A percentile compares a stretch with the other conserved stretches of the same genome.
Evolutionary conservation across 2,888 invertebrate genomes (phyloP).

Genomic region (Phalera bucephala): DNA sequence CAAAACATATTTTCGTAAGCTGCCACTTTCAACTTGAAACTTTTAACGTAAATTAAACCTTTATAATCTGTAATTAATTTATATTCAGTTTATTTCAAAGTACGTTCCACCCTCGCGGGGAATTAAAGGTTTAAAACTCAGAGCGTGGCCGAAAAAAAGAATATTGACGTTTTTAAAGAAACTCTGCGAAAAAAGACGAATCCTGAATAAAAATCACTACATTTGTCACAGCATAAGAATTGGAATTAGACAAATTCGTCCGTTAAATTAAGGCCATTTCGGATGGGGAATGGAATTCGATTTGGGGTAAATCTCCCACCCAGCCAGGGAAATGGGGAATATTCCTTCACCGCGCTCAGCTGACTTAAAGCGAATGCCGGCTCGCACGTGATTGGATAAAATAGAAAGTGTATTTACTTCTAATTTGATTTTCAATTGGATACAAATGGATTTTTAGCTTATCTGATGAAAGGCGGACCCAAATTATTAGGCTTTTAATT

Average conservation of each 20-base stretch:
- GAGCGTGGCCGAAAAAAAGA: conserved; percentile 19
- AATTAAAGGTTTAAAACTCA: conserved; percentile 32
- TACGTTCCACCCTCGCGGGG: conserved; percentile 23
- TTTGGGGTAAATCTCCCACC: conserved; percentile 74
- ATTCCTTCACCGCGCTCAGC: conserved; percentile 54
- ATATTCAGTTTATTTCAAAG: conserved; percentile 31
- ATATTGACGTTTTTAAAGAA: conserved; percentile 30
- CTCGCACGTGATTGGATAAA: conserved; percentile 72
- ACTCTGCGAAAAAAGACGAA: conserved; percentile 44
- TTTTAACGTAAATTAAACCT: conserved; percentile 25
- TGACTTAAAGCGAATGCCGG: conserved; percentile 48
- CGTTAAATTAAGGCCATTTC: conserved; percentile 79
- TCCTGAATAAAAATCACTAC: conserved; percentile 75
- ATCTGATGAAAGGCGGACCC: conserved; percentile 50
- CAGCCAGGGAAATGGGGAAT: conserved; percentile 59
- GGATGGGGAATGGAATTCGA: conserved; percentile 70
- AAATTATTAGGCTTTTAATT: conserved; percentile 65
- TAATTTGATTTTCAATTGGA: conserved; percentile 80
- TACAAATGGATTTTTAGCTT: conserved; percentile 67
- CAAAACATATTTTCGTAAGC: too few species aligned
- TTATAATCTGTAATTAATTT: conserved; percentile 35
- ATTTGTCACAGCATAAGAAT: conserved; percentile 80
- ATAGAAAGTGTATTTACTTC: conserved; percentile 76
- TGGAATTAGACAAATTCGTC: conserved; percentile 81
- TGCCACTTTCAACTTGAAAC: conserved; percentile 20